phyloP scores from a whole-genome alignment of 1,140 invertebrate genomes.

The Cotesia typhae region DNA sequence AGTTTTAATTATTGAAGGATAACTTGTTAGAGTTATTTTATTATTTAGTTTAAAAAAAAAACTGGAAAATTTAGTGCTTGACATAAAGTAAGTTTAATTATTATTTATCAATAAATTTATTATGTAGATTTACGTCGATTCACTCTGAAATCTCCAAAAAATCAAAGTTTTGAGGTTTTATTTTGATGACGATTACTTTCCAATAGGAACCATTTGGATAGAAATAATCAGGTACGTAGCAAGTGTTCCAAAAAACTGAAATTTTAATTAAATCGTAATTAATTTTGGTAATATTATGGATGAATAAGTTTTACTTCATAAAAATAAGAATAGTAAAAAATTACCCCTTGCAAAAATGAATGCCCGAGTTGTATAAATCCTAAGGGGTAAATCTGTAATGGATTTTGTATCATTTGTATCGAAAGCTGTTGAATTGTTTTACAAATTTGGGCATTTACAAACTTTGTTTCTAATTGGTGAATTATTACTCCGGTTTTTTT shows the following conservation, averaged over 20 bases:
- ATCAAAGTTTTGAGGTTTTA: too few relatives aligned
- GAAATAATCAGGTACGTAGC: not conserved
- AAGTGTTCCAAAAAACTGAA: not conserved
- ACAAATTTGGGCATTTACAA: not conserved
- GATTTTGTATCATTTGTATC: conserved; percentile 11
- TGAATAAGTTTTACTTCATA: not conserved
- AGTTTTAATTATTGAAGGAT: too few relatives aligned
- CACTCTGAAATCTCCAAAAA: too few relatives aligned
- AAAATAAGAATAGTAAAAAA: not conserved
- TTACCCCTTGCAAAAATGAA: not conserved
- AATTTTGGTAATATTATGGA: too few relatives aligned
- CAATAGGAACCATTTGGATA: not conserved
- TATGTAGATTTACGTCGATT: too few relatives aligned
- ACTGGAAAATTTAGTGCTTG: too few relatives aligned
- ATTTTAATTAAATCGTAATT: not conserved
- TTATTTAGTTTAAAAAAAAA: too few relatives aligned
- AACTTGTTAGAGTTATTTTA: too few relatives aligned
- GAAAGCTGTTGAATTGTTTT: conserved; percentile 8
- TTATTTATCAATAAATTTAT: too few relatives aligned
- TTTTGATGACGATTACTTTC: not conserved
- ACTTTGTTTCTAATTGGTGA: not conserved
- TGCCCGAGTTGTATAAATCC: not conserved
- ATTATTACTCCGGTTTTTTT: conserved; percentile 5
- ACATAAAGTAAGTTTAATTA: too few relatives aligned
- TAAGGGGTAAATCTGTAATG: not conserved